Evolutionary conservation across 2,113 vertebrate genomes (phyloP).

Genomic region (Geothlypis trichas): DNA sequence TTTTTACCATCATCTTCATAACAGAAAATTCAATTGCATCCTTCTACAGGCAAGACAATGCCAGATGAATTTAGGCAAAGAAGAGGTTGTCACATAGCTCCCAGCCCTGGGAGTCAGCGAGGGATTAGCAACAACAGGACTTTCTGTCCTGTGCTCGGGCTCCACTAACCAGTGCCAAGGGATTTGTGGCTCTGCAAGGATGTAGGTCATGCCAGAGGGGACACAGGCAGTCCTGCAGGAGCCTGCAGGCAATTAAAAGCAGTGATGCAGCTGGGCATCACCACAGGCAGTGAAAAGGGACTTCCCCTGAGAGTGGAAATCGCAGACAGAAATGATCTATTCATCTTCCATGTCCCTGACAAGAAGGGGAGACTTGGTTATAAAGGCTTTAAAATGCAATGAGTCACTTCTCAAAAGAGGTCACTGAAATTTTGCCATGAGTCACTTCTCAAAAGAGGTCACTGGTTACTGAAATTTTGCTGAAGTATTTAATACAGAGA

Average conservation of each 20-base stretch:
- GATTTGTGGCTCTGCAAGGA: slow-evolving; percentile 10
- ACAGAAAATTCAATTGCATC: not conserved
- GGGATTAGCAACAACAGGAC: not conserved
- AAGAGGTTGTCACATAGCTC: not conserved
- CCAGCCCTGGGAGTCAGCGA: not conserved
- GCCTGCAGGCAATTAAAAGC: slow-evolving; percentile 43
- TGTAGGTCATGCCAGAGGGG: slow-evolving; percentile 52
- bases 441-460: slow-evolving; percentile 26
- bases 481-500: not conserved
- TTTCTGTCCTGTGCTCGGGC: not conserved
- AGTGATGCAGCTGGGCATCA: not conserved
- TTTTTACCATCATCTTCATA: not conserved
- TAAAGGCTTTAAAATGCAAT: slow-evolving; percentile 31
- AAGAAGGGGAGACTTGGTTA: slow-evolving; percentile 5
- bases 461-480: not conserved
- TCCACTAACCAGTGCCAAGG: not conserved
- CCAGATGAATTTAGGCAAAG: not conserved
- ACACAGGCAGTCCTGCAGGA: slow-evolving; percentile 34
- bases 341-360: slow-evolving; percentile 6
- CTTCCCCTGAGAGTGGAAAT: slow-evolving; percentile 16
- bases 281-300: slow-evolving; percentile 6
- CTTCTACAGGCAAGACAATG: not conserved
- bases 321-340: not conserved
- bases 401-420: slow-evolving; percentile 28
- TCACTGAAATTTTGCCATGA: not conserved